Conservation (phyloP, 2,888 invertebrate species). For the Antitype chi region DNA sequence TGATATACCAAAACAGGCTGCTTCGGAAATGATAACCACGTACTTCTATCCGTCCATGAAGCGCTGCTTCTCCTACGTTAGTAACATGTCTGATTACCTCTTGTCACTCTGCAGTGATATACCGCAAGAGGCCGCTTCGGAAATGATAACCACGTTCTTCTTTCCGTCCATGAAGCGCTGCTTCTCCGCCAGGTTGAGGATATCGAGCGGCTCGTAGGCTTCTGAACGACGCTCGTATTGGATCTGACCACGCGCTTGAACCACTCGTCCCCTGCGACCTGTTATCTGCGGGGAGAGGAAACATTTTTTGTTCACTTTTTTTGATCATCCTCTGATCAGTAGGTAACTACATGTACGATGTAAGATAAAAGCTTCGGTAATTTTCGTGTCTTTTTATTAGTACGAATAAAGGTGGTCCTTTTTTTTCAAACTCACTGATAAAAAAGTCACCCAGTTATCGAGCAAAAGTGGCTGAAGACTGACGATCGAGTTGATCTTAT, state of each 20-base stretch:
- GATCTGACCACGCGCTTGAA: slow-evolving; percentile 97
- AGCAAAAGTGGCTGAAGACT: too few relatives aligned
- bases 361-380: neutral
- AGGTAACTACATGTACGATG: neutral
- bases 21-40: slow-evolving; percentile 99
- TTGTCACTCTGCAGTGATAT: slow-evolving; percentile 99
- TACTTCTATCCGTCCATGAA: slow-evolving; percentile 93
- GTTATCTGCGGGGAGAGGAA: slow-evolving; percentile 94
- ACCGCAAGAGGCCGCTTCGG: slow-evolving; percentile 99
- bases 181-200: slow-evolving; percentile 98
- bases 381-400: neutral
- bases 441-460: too few relatives aligned
- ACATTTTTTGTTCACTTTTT: neutral
- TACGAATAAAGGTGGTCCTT: neutral
- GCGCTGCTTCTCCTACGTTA: too few relatives aligned
- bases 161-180: slow-evolving; percentile 99
- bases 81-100: slow-evolving; percentile 74
- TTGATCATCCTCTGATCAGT: neutral
- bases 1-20: slow-evolving; percentile 99
- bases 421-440: too few relatives aligned
- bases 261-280: slow-evolving; percentile 97
- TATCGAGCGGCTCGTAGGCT: slow-evolving; percentile 97
- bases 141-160: slow-evolving; percentile 99
- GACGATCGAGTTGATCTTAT: too few relatives aligned
- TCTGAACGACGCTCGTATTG: slow-evolving; percentile 98